Evolutionary conservation across 2,113 vertebrate species (phyloP).

Genomic region (human): DNA sequence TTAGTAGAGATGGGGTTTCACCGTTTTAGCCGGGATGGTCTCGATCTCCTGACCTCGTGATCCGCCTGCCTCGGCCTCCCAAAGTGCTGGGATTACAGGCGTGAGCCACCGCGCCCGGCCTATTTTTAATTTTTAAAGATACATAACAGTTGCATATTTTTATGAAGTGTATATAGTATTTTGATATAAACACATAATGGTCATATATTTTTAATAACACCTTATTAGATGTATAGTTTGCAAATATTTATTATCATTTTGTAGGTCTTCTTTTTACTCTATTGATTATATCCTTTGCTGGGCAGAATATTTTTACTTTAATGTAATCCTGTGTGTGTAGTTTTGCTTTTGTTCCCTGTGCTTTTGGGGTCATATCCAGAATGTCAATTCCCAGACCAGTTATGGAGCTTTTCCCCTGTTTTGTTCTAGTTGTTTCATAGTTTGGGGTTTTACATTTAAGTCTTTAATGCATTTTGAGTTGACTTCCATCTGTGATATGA

Average conservation of each 20-base stretch:
- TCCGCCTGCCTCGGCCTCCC: no score
- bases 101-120: no score
- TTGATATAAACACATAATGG: background rate
- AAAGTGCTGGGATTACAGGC: no score
- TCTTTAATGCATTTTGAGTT: background rate
- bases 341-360: background rate
- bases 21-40: no score
- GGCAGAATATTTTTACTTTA: background rate
- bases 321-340: background rate
- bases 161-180: background rate
- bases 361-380: background rate
- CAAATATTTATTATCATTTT: background rate
- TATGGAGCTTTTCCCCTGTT: background rate
- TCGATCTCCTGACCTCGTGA: no score
- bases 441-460: background rate
- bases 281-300: background rate
- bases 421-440: background rate
- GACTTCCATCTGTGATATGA: background rate
- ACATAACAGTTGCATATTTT: background rate
- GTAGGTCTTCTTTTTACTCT: background rate
- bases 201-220: background rate
- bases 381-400: background rate
- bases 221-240: background rate
- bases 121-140: background rate
- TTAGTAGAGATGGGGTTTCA: no score